A percentile compares a stretch with the other conserved stretches of the same genome.
Evolutionary conservation across 2,113 vertebrate genomes (phyloP).

Genomic region (Myiagra hebetior): DNA sequence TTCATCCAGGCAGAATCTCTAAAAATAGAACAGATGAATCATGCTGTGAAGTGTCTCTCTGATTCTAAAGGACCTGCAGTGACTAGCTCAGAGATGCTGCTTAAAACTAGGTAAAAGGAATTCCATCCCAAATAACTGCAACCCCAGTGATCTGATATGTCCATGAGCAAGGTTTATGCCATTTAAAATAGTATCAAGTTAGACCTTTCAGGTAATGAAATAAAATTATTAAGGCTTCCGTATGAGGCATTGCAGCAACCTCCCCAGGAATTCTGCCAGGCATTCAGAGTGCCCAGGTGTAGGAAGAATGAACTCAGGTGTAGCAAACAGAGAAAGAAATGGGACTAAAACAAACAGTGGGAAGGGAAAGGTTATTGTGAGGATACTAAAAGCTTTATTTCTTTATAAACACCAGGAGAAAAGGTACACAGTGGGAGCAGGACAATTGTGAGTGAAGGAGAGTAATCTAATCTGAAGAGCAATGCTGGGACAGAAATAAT

Average conservation of each 20-base stretch:
- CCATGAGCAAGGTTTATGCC: neutral
- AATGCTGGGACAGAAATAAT: neutral
- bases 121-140: neutral
- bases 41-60: neutral
- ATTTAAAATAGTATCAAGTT: neutral
- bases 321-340: neutral
- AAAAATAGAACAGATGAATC: slow-evolving; percentile 5
- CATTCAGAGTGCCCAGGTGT: neutral
- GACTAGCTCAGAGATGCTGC: neutral
- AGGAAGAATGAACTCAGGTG: neutral
- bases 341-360: neutral
- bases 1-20: slow-evolving; percentile 12
- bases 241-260: neutral
- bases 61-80: neutral
- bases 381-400: neutral
- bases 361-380: neutral
- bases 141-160: neutral
- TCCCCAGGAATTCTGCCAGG: neutral
- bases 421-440: neutral
- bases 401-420: neutral
- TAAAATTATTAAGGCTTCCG: neutral
- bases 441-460: neutral
- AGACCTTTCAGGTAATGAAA: neutral
- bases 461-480: neutral
- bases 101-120: neutral